Conservation (phyloP, 2,113 vertebrate species). For the Tragelaphus imberbis region DNA sequence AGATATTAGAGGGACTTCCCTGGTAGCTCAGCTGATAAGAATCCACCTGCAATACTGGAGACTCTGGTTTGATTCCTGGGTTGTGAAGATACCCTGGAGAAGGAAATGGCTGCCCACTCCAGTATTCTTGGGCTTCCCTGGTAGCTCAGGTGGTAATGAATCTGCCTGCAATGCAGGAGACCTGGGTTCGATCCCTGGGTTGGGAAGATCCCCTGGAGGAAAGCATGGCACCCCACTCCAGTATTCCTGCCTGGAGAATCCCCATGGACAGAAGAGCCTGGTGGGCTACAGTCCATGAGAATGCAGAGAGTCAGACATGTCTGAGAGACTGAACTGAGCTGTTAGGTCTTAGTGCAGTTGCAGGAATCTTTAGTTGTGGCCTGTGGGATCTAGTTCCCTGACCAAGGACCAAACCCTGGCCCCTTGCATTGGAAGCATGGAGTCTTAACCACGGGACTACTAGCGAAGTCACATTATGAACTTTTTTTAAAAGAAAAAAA, state of each 20-base stretch:
- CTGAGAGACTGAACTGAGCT: neutral
- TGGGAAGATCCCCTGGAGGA: neutral
- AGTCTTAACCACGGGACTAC: neutral
- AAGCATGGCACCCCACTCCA: neutral
- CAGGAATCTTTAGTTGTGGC: neutral
- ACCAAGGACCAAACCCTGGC: neutral
- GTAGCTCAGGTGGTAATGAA: neutral
- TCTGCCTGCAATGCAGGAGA: neutral
- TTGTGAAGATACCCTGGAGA: neutral
- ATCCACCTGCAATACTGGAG: neutral
- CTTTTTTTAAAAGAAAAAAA: neutral
- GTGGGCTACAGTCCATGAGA: neutral
- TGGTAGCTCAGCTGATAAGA: neutral
- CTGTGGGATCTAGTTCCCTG: neutral
- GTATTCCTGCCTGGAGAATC: neutral
- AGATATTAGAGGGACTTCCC: neutral
- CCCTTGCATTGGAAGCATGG: neutral
- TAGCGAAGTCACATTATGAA: neutral
- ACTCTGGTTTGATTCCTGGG: neutral
- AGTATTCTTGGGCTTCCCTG: neutral
- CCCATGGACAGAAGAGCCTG: neutral
- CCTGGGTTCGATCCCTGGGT: neutral
- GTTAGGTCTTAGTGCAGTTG: neutral
- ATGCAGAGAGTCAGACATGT: rapidly evolving
- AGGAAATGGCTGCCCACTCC: too few relatives aligned